Conservation (phyloP, 2,113 vertebrate genomes). For the Corythaeola cristata region DNA sequence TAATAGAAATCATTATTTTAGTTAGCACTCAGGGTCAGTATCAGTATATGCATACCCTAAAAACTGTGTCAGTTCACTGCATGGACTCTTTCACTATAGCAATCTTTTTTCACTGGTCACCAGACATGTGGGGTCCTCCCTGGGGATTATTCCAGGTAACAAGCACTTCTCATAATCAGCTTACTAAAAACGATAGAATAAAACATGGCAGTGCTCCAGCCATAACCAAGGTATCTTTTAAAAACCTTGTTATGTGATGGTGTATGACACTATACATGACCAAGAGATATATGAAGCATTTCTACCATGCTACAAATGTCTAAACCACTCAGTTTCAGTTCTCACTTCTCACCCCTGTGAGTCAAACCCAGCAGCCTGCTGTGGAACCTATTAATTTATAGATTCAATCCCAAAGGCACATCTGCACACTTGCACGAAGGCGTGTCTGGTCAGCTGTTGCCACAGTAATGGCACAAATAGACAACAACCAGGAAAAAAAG, state of each 20-base stretch:
- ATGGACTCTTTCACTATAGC: background rate
- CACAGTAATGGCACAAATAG: background rate
- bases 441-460: constrained; percentile 11
- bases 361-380: background rate
- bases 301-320: background rate
- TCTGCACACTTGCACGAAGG: constrained; percentile 3
- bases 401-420: background rate
- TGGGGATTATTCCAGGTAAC: background rate
- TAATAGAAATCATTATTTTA: background rate
- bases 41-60: background rate
- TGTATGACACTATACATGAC: background rate
- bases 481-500: background rate
- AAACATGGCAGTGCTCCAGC: background rate
- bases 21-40: background rate
- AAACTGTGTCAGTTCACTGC: background rate
- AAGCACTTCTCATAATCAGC: background rate
- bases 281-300: background rate
- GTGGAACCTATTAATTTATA: background rate
- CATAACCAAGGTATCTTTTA: background rate
- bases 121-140: background rate
- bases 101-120: background rate
- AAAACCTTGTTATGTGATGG: background rate
- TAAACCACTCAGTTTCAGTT: constrained; percentile 43
- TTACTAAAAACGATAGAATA: background rate
- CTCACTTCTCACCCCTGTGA: background rate